Evolutionary conservation across 1,140 invertebrate species (phyloP), one percentile per base, ranked within the genome.

Genomic region (Armadillidium nasatum): DNA sequence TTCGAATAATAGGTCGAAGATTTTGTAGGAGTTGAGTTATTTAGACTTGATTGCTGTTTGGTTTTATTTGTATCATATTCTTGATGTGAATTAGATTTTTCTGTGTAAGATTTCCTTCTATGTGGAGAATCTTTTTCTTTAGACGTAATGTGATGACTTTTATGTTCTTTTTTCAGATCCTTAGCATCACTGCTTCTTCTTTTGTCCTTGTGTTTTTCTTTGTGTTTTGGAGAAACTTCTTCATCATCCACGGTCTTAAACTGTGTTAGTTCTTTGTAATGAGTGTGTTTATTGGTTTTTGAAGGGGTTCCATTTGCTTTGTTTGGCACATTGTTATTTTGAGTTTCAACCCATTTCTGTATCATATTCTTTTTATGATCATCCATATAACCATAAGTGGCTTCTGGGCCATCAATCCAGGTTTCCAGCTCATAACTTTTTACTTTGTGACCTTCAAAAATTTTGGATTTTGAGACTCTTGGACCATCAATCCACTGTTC

Each of bases 401-500:
- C 75, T 23, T 79, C 78, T 10, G 94, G 95, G 0, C 95, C 95
- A 85, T 97, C 95, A 69, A 97, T 92, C 95, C 95, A 97, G 0
- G 93, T 95, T 86, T 96, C 95, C 71, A 81, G 43, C 69, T 81
- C 78, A 66, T 78, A 79, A 54, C 76, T 80, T 60, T 79, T 79
- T 67, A 79, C 76, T 23, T 82, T 81, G 44, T 83, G 82, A 4
- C 81, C 77, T 50, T 83, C 82, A 66, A 76, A 75, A 6, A 83
- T 80, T 71, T 82, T 82, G 6, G 84, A 82, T 69, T 92, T 92
- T 0, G 91, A 91, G 80, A 95, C 92, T 82, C 93, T 88, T 0
- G 95, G 95, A 0, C 95, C 95, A 86, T 98, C 95, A 73, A 98
- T 94, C 95, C 95, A 98, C 82, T 95, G 93, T 83, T 97, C 95